Evolutionary conservation across 1,140 invertebrate genomes (phyloP).

Genomic region (Amphibalanus amphitrite): DNA sequence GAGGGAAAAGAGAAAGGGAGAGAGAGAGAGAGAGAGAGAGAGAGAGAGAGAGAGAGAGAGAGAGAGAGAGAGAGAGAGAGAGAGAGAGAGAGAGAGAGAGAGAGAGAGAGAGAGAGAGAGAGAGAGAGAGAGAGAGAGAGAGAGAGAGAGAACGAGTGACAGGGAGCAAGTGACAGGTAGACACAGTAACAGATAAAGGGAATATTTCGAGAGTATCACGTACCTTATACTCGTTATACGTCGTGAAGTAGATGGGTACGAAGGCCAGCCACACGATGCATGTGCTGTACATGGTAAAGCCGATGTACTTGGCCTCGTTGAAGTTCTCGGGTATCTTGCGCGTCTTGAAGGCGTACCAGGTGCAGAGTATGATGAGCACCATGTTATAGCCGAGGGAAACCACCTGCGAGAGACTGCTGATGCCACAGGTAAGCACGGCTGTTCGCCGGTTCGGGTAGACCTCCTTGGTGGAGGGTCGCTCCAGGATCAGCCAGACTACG

Average conservation of each 20-base stretch:
- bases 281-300: constrained; percentile 57
- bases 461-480: constrained; percentile 41
- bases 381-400: constrained; percentile 57
- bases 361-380: constrained; percentile 49
- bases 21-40: no score
- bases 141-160: no score
- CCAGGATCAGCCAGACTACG: constrained; percentile 45
- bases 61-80: no score
- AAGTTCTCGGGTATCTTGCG: constrained; percentile 51
- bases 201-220: no score
- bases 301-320: constrained; percentile 49
- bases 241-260: constrained; percentile 49
- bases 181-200: no score
- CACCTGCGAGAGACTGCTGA: constrained; percentile 47
- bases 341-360: constrained; percentile 53
- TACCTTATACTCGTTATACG: constrained; percentile 43
- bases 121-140: no score
- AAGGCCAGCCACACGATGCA: constrained; percentile 58
- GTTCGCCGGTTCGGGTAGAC: constrained; percentile 32
- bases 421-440: constrained; percentile 46
- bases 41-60: no score
- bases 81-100: no score
- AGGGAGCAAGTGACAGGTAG: no score
- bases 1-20: no score
- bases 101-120: no score